Percentiles rank a stretch among this genome's conserved stretches.
Conservation (phyloP, 2,797 vertebrate species). For the Cuculus canorus region DNA sequence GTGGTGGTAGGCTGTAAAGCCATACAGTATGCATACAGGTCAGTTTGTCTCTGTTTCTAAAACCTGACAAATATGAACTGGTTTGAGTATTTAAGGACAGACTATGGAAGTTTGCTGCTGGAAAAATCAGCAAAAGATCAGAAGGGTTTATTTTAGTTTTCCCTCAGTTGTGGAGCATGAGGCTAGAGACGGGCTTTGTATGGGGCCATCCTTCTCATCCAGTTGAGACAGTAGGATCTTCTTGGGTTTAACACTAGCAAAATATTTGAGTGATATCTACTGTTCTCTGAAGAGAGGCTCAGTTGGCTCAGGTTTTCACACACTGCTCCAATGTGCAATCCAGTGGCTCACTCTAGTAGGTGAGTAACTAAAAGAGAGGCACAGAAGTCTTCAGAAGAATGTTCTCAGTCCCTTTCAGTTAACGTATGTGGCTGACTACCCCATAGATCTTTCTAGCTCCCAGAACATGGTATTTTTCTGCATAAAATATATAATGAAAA, state of each 20-base stretch:
- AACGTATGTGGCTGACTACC: neutral
- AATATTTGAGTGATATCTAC: neutral
- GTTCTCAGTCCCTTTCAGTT: neutral
- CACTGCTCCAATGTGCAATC: rapidly evolving
- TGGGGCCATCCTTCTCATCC: neutral
- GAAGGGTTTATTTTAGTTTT: neutral
- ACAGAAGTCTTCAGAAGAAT: neutral
- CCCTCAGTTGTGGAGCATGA: neutral
- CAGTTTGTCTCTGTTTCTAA: neutral
- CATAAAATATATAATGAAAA: neutral
- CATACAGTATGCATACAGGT: neutral
- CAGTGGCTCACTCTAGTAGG: neutral
- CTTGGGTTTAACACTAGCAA: neutral
- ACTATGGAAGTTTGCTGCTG: neutral
- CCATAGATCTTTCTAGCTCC: neutral
- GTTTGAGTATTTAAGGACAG: neutral
- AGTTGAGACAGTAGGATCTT: neutral
- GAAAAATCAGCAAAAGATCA: neutral
- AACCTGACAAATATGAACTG: neutral
- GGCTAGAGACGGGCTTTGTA: neutral
- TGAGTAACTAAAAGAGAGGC: neutral
- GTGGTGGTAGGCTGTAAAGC: neutral
- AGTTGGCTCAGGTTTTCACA: neutral
- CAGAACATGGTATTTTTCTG: neutral
- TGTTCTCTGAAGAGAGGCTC: neutral